Conservation (phyloP, 1,140 invertebrate species). For the Trichonephila inaurata region DNA sequence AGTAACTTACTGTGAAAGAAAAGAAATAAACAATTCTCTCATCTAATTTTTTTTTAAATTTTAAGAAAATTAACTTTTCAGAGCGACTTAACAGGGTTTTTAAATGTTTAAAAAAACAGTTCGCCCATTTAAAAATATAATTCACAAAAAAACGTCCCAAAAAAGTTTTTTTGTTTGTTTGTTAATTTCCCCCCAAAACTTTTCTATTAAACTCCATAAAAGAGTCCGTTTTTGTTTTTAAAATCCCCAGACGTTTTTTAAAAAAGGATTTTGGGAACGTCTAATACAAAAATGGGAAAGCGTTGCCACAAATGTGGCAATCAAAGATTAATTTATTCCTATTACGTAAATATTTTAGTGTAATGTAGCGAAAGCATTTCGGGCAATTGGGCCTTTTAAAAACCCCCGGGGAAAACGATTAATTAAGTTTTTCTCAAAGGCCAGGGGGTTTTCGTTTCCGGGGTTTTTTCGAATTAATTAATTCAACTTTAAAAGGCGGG, state of each 20-base stretch:
- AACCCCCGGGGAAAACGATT: slow-evolving; percentile 73
- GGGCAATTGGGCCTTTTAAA: slow-evolving; percentile 74
- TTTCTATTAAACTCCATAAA: slow-evolving; percentile 65
- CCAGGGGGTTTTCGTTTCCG: slow-evolving; percentile 74
- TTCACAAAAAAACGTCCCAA: slow-evolving; percentile 42
- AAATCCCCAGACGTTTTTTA: slow-evolving; percentile 40
- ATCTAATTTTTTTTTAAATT: not conserved
- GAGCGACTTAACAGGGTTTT: not conserved
- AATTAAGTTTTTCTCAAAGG: slow-evolving; percentile 73
- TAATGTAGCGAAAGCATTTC: slow-evolving; percentile 75
- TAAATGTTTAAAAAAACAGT: too few relatives aligned
- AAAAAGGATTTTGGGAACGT: slow-evolving; percentile 57
- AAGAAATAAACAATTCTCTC: not conserved
- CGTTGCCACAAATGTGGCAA: slow-evolving; percentile 74
- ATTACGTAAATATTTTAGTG: slow-evolving; percentile 76
- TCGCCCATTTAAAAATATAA: slow-evolving; percentile 35
- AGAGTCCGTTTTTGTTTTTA: slow-evolving; percentile 62
- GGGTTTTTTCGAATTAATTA: slow-evolving; percentile 76
- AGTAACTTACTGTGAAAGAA: not conserved
- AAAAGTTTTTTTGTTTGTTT: slow-evolving; percentile 55
- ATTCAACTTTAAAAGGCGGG: slow-evolving; percentile 66
- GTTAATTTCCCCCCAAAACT: slow-evolving; percentile 23
- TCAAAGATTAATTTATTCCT: slow-evolving; percentile 76
- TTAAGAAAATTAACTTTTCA: not conserved
- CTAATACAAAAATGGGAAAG: slow-evolving; percentile 65